A percentile compares a stretch with the other conserved stretches of the same genome.
Evolutionary conservation across 64 coral and sea anemone species (phyloP).

Genomic region (Exaiptasia diaphana): DNA sequence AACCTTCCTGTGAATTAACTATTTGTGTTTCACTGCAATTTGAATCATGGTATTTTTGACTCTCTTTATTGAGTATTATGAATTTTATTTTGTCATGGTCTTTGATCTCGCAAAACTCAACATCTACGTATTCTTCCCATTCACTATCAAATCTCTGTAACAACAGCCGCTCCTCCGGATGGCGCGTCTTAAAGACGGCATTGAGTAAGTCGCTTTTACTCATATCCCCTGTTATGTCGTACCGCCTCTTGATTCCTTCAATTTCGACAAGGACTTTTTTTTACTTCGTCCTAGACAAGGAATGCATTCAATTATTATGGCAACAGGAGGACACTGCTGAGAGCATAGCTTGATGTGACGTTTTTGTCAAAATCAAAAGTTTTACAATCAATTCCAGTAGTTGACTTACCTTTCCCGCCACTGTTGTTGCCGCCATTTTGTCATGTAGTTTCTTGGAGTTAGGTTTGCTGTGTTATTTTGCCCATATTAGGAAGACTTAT

Average conservation of each 20-base stretch:
- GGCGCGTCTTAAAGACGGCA: not conserved
- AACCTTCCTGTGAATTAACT: not conserved
- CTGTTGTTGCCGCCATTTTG: not conserved
- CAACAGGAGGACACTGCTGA: not conserved
- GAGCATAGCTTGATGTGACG: not conserved
- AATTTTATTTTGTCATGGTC: conserved; percentile 8
- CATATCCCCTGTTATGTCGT: not conserved
- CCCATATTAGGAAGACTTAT: not conserved
- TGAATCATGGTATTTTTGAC: not conserved
- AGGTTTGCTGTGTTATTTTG: not conserved
- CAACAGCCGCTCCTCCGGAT: not conserved
- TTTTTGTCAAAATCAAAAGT: not conserved
- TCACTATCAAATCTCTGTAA: conserved; percentile 10
- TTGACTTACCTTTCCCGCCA: not conserved
- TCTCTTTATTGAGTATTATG: not conserved
- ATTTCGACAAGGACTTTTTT: too few species aligned
- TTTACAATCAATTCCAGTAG: not conserved
- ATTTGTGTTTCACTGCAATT: not conserved
- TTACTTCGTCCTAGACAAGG: not conserved
- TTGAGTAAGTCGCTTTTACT: not conserved
- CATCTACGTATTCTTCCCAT: conserved; percentile 3
- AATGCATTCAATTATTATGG: not conserved
- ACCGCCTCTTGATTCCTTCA: not conserved
- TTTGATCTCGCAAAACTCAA: conserved; percentile 1
- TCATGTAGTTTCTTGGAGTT: not conserved